A percentile compares a stretch with the other conserved stretches of the same genome.
phyloP scores from a whole-genome alignment of 1,140 invertebrate genomes.

The Magallana gigas region DNA sequence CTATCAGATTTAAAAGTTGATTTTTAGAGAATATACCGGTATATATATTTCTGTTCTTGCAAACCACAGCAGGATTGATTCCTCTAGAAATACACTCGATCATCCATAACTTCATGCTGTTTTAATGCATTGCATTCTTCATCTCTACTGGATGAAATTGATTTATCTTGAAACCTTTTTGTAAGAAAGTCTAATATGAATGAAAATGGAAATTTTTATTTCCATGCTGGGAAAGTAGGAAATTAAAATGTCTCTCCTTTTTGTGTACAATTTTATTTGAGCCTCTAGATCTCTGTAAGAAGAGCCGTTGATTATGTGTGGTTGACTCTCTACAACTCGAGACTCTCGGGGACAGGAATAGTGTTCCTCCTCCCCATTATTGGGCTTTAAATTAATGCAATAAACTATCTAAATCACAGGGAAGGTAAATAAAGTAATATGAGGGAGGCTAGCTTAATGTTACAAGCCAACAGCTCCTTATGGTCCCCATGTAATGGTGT shows the following conservation, averaged over 20 bases:
- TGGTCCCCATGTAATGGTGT: not conserved
- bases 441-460: not conserved
- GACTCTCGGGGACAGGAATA: too few relatives aligned
- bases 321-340: not conserved
- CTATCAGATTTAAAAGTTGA: too few relatives aligned
- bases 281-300: not conserved
- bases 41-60: too few relatives aligned
- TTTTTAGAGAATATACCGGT: too few relatives aligned
- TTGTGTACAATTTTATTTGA: not conserved
- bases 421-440: not conserved
- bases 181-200: not conserved
- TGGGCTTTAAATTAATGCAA: constrained; percentile 29
- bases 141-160: not conserved
- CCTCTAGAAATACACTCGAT: too few relatives aligned
- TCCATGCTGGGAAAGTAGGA: not conserved
- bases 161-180: not conserved
- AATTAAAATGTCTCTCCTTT: not conserved
- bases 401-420: constrained; percentile 27
- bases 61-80: too few relatives aligned
- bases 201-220: not conserved
- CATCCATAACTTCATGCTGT: too few relatives aligned
- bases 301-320: not conserved
- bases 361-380: not conserved
- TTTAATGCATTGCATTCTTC: too few relatives aligned
- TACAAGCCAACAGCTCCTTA: not conserved